phyloP scores from a whole-genome alignment of 2,113 vertebrate genomes.

The Myanophis thanlyinensis region DNA sequence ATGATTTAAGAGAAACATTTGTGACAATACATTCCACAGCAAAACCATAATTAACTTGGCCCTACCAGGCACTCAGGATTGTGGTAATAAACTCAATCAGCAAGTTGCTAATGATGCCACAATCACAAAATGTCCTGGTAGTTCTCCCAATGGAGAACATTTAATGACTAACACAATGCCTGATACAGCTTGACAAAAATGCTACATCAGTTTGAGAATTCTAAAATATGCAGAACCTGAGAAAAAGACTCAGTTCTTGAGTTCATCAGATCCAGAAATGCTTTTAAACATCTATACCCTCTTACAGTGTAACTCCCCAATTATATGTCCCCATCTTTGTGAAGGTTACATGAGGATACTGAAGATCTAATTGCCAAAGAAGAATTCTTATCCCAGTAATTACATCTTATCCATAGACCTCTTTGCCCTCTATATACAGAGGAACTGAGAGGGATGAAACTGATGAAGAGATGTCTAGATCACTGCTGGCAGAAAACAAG shows the following conservation, averaged over 20 bases:
- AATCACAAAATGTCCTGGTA: neutral
- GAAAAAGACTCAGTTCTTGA: neutral
- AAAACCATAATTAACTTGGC: neutral
- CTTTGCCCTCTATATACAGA: no score
- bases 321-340: neutral
- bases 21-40: neutral
- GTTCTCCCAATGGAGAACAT: neutral
- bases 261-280: neutral
- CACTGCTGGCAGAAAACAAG: no score
- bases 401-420: no score
- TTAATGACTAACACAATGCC: neutral
- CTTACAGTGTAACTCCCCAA: neutral
- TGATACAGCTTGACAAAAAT: neutral
- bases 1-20: neutral
- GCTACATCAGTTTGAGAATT: neutral
- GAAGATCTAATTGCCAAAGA: neutral
- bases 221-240: neutral
- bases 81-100: neutral
- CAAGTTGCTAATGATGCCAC: neutral
- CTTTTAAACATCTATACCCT: neutral
- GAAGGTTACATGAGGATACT: neutral
- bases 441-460: no score
- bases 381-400: neutral
- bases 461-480: no score
- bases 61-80: neutral